phyloP scores from a whole-genome alignment of 37 sponge, comb jelly and placozoan species.

The Halisarca cf. caerulea region DNA sequence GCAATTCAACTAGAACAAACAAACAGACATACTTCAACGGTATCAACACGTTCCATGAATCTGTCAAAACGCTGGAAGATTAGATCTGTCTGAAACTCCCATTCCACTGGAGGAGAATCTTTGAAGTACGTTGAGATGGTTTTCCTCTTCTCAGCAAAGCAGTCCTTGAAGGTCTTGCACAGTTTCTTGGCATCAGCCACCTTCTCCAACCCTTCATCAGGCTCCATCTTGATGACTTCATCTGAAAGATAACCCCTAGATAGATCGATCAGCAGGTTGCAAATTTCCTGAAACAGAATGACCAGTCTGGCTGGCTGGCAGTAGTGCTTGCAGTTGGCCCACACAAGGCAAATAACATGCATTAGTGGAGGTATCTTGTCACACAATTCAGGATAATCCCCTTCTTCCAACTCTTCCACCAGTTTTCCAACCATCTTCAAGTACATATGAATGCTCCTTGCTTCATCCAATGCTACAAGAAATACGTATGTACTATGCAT shows the following conservation, averaged over 20 bases:
- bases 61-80: slow-evolving; percentile 81
- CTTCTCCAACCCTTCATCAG: slow-evolving; percentile 90
- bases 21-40: slow-evolving; percentile 66
- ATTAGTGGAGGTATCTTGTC: slow-evolving; percentile 69
- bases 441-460: slow-evolving; percentile 81
- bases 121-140: slow-evolving; percentile 70
- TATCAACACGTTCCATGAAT: slow-evolving; percentile 66
- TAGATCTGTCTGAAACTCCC: slow-evolving; percentile 80
- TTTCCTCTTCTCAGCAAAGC: slow-evolving; percentile 46
- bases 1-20: too few relatives aligned
- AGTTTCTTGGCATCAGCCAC: slow-evolving; percentile 74
- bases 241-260: slow-evolving; percentile 73
- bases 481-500: too few relatives aligned
- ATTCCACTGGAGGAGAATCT: slow-evolving; percentile 53
- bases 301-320: slow-evolving; percentile 85
- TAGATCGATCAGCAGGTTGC: slow-evolving; percentile 87
- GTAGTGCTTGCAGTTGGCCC: slow-evolving; percentile 91
- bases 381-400: slow-evolving; percentile 72
- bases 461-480: slow-evolving; percentile 74
- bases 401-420: slow-evolving; percentile 88
- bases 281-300: slow-evolving; percentile 89
- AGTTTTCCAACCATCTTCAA: slow-evolving; percentile 71
- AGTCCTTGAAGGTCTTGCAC: slow-evolving; percentile 60
- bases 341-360: slow-evolving; percentile 85
- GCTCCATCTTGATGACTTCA: slow-evolving; percentile 84